These are phyloP conservation scores for Brienomyrus longianalis DNA, from an alignment of 2,113 vertebrate species.

Conservation along the genomic window DNA sequence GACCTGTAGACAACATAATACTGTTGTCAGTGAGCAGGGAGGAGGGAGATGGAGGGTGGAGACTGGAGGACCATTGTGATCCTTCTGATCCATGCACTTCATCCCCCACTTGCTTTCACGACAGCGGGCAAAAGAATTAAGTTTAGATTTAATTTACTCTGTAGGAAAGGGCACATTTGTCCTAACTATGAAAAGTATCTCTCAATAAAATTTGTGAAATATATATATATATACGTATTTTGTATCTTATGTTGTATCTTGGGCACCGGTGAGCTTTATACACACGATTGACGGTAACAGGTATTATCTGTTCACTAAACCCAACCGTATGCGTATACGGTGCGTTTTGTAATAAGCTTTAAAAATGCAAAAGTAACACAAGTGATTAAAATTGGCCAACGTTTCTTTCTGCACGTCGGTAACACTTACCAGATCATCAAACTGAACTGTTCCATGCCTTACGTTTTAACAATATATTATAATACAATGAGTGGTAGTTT, in stretches of 20 bases:
- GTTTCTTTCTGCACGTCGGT: background rate
- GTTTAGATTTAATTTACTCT: conserved; percentile 58
- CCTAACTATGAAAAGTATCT: conserved; percentile 45
- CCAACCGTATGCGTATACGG: background rate
- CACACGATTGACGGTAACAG: background rate
- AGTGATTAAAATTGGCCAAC: background rate
- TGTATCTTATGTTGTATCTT: background rate
- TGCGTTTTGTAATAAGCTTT: background rate
- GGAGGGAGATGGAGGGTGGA: conserved; percentile 18
- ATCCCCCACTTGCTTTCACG: background rate
- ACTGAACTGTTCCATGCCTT: background rate
- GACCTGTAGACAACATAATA: background rate
- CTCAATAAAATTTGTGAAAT: conserved; percentile 50
- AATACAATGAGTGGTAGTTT: background rate
- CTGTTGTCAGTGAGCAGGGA: background rate
- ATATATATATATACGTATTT: conserved; percentile 16
- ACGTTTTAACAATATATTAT: background rate
- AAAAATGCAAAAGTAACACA: background rate
- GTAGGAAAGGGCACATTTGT: conserved; percentile 41
- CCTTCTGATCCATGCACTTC: conserved; percentile 40
- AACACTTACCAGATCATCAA: background rate
- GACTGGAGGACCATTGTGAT: conserved; percentile 35
- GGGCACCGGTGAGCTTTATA: background rate
- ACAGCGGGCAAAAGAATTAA: conserved; percentile 11
- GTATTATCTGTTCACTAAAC: background rate